Evolutionary conservation across 2,113 vertebrate species (phyloP).

Genomic region (Mormyrus lacerda): DNA sequence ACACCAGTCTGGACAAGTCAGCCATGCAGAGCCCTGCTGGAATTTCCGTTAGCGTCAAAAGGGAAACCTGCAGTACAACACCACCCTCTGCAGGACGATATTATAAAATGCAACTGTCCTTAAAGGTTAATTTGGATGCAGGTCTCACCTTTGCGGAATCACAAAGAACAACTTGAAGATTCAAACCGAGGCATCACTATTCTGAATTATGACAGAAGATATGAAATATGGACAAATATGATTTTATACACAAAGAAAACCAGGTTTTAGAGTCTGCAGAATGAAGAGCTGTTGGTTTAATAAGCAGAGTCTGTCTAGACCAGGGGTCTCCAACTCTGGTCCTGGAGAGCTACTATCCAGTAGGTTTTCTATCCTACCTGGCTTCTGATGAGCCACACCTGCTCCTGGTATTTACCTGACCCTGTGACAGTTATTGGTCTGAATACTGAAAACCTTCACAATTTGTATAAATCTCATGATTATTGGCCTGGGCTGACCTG

Average conservation of each 20-base stretch:
- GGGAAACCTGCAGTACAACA: background rate
- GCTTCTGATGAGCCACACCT: too few relatives aligned
- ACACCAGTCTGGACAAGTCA: background rate
- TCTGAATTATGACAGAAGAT: background rate
- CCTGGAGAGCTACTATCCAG: too few relatives aligned
- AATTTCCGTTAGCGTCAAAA: background rate
- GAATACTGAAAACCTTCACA: background rate
- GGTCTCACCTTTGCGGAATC: background rate
- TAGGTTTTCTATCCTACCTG: too few relatives aligned
- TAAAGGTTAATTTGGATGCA: background rate
- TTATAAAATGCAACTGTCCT: background rate
- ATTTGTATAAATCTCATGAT: background rate
- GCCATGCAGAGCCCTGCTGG: background rate
- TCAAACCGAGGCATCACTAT: background rate
- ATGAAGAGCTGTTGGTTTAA: background rate
- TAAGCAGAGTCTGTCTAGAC: background rate
- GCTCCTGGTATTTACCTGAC: too few relatives aligned
- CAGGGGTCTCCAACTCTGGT: too few relatives aligned
- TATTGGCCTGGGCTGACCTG: background rate
- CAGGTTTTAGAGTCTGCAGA: background rate
- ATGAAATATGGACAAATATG: background rate
- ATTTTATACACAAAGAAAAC: background rate
- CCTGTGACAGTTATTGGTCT: background rate
- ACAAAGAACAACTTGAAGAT: background rate
- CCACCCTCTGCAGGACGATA: slow-evolving; percentile 5